A percentile compares a stretch with the other conserved stretches of the same genome.
phyloP scores from a whole-genome alignment of 2,113 vertebrate genomes.

The Tychaedon coryphoeus region DNA sequence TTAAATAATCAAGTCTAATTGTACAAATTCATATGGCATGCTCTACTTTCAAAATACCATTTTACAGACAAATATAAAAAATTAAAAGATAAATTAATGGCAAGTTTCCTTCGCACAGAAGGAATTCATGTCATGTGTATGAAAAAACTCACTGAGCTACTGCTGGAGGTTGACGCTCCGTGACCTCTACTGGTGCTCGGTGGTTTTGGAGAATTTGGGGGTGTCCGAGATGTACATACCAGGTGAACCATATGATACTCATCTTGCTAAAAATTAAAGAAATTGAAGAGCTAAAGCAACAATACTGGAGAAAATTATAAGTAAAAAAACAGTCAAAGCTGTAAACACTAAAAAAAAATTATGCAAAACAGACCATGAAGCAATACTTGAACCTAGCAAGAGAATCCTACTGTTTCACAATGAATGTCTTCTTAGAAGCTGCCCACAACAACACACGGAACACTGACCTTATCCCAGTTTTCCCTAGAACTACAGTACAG shows the following conservation, averaged over 20 bases:
- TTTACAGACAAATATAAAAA: background rate
- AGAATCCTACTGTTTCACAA: background rate
- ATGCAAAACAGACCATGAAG: background rate
- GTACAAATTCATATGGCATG: background rate
- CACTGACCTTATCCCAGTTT: background rate
- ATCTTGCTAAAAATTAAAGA: constrained; percentile 80
- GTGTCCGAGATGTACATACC: constrained; percentile 80
- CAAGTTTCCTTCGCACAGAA: background rate
- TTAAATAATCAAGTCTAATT: background rate
- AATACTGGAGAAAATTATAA: background rate
- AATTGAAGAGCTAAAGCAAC: constrained; percentile 41
- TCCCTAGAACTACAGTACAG: background rate
- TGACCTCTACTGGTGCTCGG: constrained; percentile 57
- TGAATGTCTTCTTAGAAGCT: background rate
- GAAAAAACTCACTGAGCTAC: constrained; percentile 73
- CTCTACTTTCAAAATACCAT: background rate
- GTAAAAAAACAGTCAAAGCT: background rate
- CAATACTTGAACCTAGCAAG: background rate
- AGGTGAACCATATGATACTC: constrained; percentile 86
- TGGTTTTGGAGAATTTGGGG: constrained; percentile 78
- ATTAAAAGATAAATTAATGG: background rate
- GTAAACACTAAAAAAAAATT: background rate
- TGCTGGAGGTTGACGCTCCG: constrained; percentile 60
- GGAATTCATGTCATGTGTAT: background rate
- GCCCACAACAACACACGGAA: background rate